Percentiles rank a stretch among this genome's conserved stretches.
Conservation (phyloP, 2,888 invertebrate genomes). For the Nomada flava region DNA sequence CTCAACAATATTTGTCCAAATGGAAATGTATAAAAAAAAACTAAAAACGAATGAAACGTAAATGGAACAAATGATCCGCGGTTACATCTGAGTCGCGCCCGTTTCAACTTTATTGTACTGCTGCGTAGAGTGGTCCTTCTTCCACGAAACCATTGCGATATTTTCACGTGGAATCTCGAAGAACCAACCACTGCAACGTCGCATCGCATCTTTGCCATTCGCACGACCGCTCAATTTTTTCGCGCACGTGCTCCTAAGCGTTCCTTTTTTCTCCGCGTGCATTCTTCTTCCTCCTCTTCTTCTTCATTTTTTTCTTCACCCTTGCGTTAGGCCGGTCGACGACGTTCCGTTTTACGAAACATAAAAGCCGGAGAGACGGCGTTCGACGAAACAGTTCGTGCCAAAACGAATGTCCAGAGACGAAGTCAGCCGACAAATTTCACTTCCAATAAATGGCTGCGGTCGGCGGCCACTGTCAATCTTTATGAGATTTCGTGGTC, state of each 20-base stretch:
- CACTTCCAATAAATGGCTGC: conserved; percentile 79
- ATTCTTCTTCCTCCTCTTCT: neutral
- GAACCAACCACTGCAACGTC: conserved; percentile 15
- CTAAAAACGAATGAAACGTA: neutral
- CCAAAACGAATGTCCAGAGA: conserved; percentile 31
- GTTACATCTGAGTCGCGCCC: neutral
- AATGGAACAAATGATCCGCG: neutral
- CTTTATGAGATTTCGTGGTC: conserved; percentile 81
- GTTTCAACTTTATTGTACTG: neutral
- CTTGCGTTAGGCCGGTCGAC: neutral
- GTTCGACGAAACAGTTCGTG: conserved; percentile 46
- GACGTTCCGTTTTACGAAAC: conserved; percentile 49
- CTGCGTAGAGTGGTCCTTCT: neutral
- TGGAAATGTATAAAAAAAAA: neutral
- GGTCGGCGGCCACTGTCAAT: conserved; percentile 80
- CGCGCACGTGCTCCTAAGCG: conserved; percentile 52
- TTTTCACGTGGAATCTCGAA: conserved; percentile 45
- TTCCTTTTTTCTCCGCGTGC: conserved; percentile 29
- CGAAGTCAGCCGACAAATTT: conserved; percentile 75
- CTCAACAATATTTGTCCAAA: neutral
- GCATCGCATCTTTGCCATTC: conserved; percentile 20
- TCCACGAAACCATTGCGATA: conserved; percentile 50
- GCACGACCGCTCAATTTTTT: conserved; percentile 47
- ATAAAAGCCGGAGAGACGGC: conserved; percentile 53
- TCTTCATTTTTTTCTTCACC: neutral